Evolutionary conservation across 2,797 vertebrate species (phyloP).

Genomic region (Pagetopsis macropterus): DNA sequence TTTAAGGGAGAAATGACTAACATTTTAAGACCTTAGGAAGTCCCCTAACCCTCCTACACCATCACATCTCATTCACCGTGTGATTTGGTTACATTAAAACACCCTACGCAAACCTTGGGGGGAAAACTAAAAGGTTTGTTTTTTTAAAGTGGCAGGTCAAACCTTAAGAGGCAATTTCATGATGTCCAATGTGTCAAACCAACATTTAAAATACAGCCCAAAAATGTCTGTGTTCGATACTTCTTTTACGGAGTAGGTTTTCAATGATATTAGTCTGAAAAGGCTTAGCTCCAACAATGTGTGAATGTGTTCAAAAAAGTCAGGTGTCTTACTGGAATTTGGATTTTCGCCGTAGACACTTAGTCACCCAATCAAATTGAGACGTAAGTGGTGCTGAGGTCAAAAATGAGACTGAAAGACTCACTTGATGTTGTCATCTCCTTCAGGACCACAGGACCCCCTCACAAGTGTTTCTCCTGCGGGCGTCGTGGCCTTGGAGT

Average conservation of each 20-base stretch:
- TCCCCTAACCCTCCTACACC: background rate
- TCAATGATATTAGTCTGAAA: background rate
- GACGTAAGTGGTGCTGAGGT: background rate
- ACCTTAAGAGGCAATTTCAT: background rate
- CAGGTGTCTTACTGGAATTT: background rate
- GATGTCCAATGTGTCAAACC: background rate
- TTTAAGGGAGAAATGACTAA: too few relatives aligned
- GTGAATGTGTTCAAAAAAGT: background rate
- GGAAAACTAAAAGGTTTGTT: background rate
- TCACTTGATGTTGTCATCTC: constrained; percentile 63
- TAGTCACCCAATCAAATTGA: background rate
- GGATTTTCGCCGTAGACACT: background rate
- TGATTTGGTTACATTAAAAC: constrained; percentile 1
- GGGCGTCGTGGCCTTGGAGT: constrained; percentile 45
- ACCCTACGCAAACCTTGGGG: constrained; percentile 13
- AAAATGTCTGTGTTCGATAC: too few relatives aligned
- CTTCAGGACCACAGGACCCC: constrained; percentile 43
- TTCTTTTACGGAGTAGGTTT: background rate
- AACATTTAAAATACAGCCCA: background rate
- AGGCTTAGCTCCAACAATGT: background rate
- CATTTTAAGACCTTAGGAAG: constrained; percentile 24
- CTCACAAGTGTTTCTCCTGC: constrained; percentile 32
- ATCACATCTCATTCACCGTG: background rate
- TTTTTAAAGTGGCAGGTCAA: background rate
- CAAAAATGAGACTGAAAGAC: background rate